A percentile compares a stretch with the other conserved stretches of the same genome.
These are phyloP conservation scores for Dolichoris vasculosae DNA, from an alignment of 1,140 invertebrate species.

Conservation along the genomic window DNA sequence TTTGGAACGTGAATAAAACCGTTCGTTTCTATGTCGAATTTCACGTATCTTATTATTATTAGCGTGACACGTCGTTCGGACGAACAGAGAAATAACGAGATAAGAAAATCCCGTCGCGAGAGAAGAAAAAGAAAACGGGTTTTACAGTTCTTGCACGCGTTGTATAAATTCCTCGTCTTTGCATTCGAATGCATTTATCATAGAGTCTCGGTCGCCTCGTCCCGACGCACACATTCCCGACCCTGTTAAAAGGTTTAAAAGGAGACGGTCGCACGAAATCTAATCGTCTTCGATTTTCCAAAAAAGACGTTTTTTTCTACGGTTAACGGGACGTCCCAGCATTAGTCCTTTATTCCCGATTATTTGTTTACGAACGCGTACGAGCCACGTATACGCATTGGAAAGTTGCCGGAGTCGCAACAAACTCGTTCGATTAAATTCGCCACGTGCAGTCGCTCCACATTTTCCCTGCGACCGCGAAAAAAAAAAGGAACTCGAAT, in stretches of 20 bases:
- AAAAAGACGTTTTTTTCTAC: background rate
- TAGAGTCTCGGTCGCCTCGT: background rate
- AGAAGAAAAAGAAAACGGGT: slow-evolving; percentile 18
- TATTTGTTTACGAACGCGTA: background rate
- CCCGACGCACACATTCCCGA: background rate
- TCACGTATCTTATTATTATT: background rate
- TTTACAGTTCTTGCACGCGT: background rate
- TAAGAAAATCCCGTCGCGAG: background rate
- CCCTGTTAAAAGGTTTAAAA: background rate
- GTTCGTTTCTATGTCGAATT: slow-evolving; percentile 9
- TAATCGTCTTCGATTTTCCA: background rate
- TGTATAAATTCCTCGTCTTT: background rate
- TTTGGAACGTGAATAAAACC: background rate
- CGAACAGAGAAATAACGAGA: background rate
- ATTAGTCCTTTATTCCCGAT: background rate
- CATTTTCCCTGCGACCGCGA: background rate
- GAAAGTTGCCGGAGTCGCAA: background rate
- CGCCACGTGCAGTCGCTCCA: background rate
- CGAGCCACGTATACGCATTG: background rate
- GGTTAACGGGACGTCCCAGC: background rate
- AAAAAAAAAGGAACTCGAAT: background rate
- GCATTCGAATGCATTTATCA: slow-evolving; percentile 25
- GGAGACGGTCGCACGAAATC: background rate
- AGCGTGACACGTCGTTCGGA: background rate
- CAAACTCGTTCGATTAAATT: slow-evolving; percentile 6